These are phyloP conservation scores for Cliona cf. orientalis DNA, from an alignment of 37 sponge, comb jelly and placozoan genomes.

Conservation along the genomic window DNA sequence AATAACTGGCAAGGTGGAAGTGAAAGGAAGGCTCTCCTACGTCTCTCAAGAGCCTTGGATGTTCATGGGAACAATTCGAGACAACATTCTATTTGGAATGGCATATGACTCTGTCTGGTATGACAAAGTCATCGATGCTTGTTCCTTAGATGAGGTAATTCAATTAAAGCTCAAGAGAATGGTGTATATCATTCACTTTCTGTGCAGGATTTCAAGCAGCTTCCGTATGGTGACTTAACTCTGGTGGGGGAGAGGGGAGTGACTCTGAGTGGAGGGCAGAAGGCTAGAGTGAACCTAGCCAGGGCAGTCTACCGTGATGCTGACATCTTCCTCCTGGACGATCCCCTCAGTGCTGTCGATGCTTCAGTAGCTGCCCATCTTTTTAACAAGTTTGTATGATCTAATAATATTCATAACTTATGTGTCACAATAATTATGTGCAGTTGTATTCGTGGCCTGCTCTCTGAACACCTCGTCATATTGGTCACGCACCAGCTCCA, in stretches of 20 bases:
- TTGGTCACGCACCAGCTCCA: constrained; percentile 89
- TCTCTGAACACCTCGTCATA: constrained; percentile 58
- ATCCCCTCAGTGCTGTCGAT: constrained; percentile 90
- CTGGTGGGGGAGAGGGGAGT: constrained; percentile 90
- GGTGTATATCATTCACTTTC: neutral
- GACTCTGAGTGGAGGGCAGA: constrained; percentile 95
- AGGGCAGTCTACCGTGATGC: constrained; percentile 80
- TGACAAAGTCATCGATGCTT: constrained; percentile 58
- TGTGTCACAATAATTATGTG: no score
- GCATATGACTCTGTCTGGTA: constrained; percentile 38
- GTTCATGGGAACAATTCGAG: constrained; percentile 75
- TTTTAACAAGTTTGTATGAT: constrained; percentile 60
- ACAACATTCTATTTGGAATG: constrained; percentile 79
- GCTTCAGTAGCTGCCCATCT: constrained; percentile 65
- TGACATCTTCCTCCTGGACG: constrained; percentile 82
- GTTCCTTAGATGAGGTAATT: constrained; percentile 68
- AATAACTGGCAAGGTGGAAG: constrained; percentile 30
- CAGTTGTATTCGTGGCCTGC: constrained; percentile 49
- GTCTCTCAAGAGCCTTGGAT: constrained; percentile 79
- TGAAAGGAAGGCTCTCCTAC: constrained; percentile 68
- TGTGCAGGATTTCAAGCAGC: constrained; percentile 61
- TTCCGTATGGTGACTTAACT: constrained; percentile 84
- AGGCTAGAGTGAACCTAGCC: constrained; percentile 89
- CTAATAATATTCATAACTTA: no score
- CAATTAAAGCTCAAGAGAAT: neutral